Conservation (phyloP, 2,797 vertebrate species). For the Decapterus maruadsi region DNA sequence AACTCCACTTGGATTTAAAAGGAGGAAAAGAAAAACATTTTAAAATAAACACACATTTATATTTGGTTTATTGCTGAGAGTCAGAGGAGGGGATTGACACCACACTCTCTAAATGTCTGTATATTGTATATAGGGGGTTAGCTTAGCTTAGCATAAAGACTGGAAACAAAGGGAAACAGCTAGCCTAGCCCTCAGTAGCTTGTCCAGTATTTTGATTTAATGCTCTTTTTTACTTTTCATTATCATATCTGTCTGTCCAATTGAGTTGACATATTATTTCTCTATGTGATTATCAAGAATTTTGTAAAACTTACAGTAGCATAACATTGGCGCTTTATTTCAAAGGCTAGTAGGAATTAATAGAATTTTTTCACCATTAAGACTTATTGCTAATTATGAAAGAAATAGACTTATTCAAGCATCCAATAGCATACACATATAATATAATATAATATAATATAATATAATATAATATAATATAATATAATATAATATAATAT, state of each 20-base stretch:
- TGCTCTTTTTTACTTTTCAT: no score
- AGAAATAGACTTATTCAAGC: no score
- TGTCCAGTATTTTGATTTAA: not conserved
- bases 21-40: not conserved
- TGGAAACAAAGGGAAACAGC: conserved; percentile 1
- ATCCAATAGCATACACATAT: no score
- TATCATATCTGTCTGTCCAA: no score
- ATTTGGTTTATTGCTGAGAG: not conserved
- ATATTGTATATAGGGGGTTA: not conserved
- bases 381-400: no score
- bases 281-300: no score
- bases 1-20: conserved; percentile 4
- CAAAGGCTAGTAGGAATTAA: not conserved
- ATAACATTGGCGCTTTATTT: no score
- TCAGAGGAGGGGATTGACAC: not conserved
- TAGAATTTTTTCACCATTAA: no score
- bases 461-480: no score
- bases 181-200: not conserved
- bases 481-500: no score
- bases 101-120: not conserved
- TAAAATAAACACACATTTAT: not conserved
- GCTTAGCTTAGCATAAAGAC: conserved; percentile 28
- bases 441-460: no score
- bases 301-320: not conserved
- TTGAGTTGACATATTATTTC: no score